Evolutionary conservation across 1,140 invertebrate genomes (phyloP).

Genomic region (Branchinecta lynchi): DNA sequence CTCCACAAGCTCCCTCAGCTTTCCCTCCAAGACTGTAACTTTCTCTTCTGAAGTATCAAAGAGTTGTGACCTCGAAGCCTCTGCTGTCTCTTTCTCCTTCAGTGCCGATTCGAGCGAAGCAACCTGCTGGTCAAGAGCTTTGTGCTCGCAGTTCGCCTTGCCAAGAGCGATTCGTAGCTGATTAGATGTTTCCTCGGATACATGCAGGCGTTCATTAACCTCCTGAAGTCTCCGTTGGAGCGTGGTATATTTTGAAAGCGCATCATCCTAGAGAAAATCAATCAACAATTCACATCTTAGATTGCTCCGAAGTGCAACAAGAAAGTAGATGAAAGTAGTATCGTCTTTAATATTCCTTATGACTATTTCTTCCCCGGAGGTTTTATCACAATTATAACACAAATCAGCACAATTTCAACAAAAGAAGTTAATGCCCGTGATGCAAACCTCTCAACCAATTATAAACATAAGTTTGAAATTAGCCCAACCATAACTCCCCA

Average conservation of each 20-base stretch:
- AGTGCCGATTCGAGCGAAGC: not conserved
- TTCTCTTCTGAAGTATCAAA: not conserved
- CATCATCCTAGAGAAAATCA: not conserved
- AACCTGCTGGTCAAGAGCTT: not conserved
- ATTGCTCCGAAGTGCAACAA: too few relatives aligned
- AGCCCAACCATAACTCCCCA: too few relatives aligned
- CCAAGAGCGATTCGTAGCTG: not conserved
- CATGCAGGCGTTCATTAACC: not conserved
- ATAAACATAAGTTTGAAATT: too few relatives aligned
- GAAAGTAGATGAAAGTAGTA: too few relatives aligned
- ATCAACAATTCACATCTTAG: too few relatives aligned
- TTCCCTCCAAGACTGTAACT: not conserved
- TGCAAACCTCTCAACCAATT: too few relatives aligned
- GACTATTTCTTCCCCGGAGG: too few relatives aligned
- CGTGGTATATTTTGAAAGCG: not conserved
- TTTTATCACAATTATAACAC: too few relatives aligned
- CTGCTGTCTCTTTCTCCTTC: slow-evolving; percentile 2
- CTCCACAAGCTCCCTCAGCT: not conserved
- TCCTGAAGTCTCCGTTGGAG: not conserved
- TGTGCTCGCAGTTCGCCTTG: slow-evolving; percentile 1
- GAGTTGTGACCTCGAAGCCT: not conserved
- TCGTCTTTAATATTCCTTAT: too few relatives aligned
- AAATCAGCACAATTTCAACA: too few relatives aligned
- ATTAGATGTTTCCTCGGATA: not conserved
- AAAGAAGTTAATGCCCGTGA: too few relatives aligned